Evolutionary conservation across 2,113 vertebrate species (phyloP).

Genomic region (Acrocephalus arundinaceus): DNA sequence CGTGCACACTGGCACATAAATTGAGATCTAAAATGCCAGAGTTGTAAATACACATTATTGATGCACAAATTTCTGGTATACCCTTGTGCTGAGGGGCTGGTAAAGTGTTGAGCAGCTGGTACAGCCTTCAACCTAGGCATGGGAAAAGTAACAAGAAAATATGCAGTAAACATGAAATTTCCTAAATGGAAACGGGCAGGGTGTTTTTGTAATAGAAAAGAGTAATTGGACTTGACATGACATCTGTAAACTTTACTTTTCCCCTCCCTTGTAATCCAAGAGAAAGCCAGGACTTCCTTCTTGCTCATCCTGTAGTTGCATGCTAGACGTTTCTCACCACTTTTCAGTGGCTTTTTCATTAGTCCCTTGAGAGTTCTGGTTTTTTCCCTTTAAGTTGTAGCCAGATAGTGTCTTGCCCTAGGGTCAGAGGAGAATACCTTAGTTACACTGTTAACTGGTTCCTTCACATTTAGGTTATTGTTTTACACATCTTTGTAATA

Average conservation of each 20-base stretch:
- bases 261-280: not conserved
- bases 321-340: not conserved
- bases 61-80: not conserved
- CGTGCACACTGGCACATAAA: not conserved
- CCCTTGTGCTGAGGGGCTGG: not conserved
- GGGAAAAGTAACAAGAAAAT: not conserved
- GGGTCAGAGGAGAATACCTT: not conserved
- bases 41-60: not conserved
- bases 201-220: not conserved
- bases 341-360: not conserved
- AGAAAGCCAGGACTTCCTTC: not conserved
- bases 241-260: not conserved
- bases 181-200: not conserved
- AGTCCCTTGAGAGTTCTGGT: not conserved
- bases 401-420: not conserved
- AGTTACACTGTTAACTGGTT: not conserved
- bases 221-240: not conserved
- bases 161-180: not conserved
- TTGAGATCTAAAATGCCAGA: not conserved
- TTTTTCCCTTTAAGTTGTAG: not conserved
- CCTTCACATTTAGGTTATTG: not conserved
- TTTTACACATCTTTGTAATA: not conserved
- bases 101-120: not conserved
- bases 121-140: not conserved
- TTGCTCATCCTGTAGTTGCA: not conserved